Conservation (phyloP, 2,888 invertebrate species). For the Meganola albula region DNA sequence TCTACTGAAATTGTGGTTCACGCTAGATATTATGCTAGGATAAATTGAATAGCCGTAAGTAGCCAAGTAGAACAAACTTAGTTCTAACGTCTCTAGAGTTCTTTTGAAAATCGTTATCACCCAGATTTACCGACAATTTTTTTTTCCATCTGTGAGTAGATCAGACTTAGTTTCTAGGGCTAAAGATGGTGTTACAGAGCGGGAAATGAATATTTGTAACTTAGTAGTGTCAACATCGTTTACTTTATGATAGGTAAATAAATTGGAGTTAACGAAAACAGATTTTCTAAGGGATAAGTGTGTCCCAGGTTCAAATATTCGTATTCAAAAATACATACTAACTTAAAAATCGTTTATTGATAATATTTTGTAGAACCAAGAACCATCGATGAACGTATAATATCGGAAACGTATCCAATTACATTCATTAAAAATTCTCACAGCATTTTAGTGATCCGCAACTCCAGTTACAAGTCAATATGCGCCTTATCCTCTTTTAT, state of each 20-base stretch:
- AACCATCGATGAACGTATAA: constrained; percentile 11
- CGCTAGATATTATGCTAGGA: not conserved
- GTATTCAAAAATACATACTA: not conserved
- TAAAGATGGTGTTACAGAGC: too few relatives aligned
- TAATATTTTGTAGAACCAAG: constrained; percentile 4
- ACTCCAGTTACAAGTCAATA: constrained; percentile 3
- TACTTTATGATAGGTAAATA: not conserved
- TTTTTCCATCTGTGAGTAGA: not conserved
- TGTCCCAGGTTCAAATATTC: too few relatives aligned
- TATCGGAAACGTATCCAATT: constrained; percentile 24
- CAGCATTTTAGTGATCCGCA: constrained; percentile 27
- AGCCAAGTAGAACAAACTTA: not conserved
- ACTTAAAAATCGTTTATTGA: not conserved
- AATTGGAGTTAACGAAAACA: not conserved
- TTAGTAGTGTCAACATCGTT: too few relatives aligned
- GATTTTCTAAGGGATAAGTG: too few relatives aligned
- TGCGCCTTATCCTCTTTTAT: not conserved
- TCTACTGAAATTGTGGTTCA: not conserved
- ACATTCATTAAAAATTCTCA: constrained; percentile 27
- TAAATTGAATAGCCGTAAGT: not conserved
- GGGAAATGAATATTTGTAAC: too few relatives aligned
- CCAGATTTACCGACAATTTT: not conserved
- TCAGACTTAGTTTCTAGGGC: not conserved
- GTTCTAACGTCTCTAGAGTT: not conserved
- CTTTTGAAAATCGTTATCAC: not conserved